Base-by-base conservation (phyloP, 2,888 invertebrate species). In the Polyommatus iphigenia region DNA sequence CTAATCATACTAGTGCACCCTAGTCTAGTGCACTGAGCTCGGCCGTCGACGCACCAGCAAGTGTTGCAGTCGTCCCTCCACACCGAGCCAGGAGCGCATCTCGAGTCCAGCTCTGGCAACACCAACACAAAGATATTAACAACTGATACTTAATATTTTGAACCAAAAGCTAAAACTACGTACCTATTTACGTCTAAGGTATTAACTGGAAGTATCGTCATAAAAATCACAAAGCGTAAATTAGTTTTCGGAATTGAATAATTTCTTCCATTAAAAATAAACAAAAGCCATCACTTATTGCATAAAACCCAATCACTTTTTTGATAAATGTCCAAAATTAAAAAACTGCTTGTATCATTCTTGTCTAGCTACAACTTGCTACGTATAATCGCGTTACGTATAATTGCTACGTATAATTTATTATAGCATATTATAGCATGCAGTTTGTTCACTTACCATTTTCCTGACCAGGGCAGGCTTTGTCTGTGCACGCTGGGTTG, bases 21-120 rank as follows among this genome's bases (percentile, higher is more conserved):
- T 78, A 85, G 86, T 79, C 80, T 84, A 0, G 92, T 92, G 83
- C 93, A 93, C 18, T 81, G 79, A 0, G 85, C 81, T 0, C 77
- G 78, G 0, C 92, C 92, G 0, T 85, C 75, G 5, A 75, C 50
- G 29, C 93, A 93, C 79, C 83, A 84, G 80, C 93, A 93, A 0
- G 84, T 84, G 81, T 91, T 91, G 82, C 91, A 91, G n/a, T 87
- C 87, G 15, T 83, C 79, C 78, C 84, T 84, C 87, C 91, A 92
- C 36, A 79, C 78, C 0, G 85, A 84, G 7, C 87, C 86, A 0
- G 91, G 90, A 1, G 83, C 84, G 79, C 93, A 93, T 8, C 79
- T 80, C 62, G 82, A 79, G 15, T 80, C 78, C 2, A 81, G 80
- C 77, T 85, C 89, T 89, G 84, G 18, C 85, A 85, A 46, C 20